Evolutionary conservation across 2,797 vertebrate species (phyloP), one percentile per base, ranked within the genome.

Genomic region (Nyctalus aviator): DNA sequence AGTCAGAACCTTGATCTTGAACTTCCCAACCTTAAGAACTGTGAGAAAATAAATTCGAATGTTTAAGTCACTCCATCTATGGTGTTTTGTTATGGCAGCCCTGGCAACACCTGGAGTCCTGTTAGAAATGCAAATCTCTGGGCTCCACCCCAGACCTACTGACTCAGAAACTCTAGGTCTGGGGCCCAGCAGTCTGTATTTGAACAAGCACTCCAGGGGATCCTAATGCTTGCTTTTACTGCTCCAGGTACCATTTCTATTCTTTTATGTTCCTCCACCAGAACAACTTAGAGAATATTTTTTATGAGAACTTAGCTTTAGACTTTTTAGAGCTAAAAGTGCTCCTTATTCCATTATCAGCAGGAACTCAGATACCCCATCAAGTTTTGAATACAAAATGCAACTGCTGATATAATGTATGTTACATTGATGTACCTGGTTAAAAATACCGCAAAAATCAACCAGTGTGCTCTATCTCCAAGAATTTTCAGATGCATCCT

Each of bases 321-420:
- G 50, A 53, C 20, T 15, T 53, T 64, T 96, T 41, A 79, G 79
- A 84, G 85, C 37, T 90, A n/a, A 69, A 88, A 92, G 50, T 17
- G 3, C 18, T 69, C 13, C 79, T 84, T 15, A 3, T 17, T 92
- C 73, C 13, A 46, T 50, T 84, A 82, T 66, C 91, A 85, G 69
- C 66, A 84, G 83, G 73, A 82, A 69, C 76, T 48, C 30, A 15
- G 27, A 25, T 35, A 73, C 53, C 15, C 5, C 35, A 21, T n/a
- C 30, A 48, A 79, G n/a, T 35, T 91, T 46, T 94, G 89, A 96
- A 85, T 88, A 75, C 27, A 41, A 84, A 92, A 50, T 14, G 20
- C 88, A 71, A 35, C 64, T 68, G 32, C 75, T 35, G 66, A 55
- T 53, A 35, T 18, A 88, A 73, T 25, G 13, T 53, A 8, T 53